phyloP scores from a whole-genome alignment of 2,888 invertebrate species.

The Ochropacha duplaris region DNA sequence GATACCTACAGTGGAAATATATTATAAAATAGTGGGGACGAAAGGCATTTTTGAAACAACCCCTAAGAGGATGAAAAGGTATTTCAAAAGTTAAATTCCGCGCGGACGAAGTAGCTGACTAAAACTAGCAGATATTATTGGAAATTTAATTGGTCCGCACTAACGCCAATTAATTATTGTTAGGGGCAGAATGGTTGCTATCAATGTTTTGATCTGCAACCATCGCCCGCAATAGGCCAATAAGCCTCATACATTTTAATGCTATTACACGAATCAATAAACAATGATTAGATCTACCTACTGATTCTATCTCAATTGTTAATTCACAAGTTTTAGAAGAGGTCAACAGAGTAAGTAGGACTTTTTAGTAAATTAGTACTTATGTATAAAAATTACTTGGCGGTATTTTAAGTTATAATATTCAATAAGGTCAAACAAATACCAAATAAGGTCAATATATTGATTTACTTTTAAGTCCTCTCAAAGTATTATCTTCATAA shows the following conservation, averaged over 20 bases:
- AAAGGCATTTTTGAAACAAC: too few relatives aligned
- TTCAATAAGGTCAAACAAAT: too few relatives aligned
- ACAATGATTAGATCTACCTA: too few relatives aligned
- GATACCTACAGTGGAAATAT: too few relatives aligned
- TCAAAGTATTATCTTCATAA: neutral
- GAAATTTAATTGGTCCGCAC: neutral
- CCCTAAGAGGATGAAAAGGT: too few relatives aligned
- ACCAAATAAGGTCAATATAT: neutral
- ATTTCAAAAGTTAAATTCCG: too few relatives aligned
- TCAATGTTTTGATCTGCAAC: neutral
- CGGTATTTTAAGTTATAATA: neutral
- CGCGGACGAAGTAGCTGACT: too few relatives aligned
- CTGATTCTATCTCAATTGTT: neutral
- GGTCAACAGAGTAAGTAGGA: neutral
- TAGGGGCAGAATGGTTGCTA: neutral
- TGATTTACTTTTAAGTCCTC: neutral
- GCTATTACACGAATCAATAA: neutral
- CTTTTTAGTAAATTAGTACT: neutral
- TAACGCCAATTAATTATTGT: neutral
- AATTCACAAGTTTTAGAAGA: neutral
- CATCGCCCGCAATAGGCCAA: neutral
- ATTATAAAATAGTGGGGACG: too few relatives aligned
- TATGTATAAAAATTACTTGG: neutral
- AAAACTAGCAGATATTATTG: neutral
- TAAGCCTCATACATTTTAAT: neutral